Percentiles rank a stretch among this genome's conserved stretches.
Conservation (phyloP, 1,140 invertebrate species). For the Drosophila ercepeae region DNA sequence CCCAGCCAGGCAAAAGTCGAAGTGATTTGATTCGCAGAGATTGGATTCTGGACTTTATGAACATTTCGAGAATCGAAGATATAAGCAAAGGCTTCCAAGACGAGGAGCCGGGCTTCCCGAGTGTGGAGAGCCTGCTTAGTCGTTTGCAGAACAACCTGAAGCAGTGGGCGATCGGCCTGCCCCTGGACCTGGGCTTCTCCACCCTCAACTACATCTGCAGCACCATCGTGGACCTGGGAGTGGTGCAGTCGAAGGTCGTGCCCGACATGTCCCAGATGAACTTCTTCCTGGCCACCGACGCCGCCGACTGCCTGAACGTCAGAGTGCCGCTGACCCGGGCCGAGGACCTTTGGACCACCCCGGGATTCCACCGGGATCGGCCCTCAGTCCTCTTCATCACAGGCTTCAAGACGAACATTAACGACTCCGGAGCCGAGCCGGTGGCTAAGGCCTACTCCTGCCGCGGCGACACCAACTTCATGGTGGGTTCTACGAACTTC, state of each 20-base stretch:
- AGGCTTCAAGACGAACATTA: conserved; percentile 40
- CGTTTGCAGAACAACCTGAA: conserved; percentile 29
- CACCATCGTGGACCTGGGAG: conserved; percentile 22
- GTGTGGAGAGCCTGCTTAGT: conserved; percentile 1
- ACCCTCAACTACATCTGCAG: conserved; percentile 28
- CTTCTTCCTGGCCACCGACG: conserved; percentile 20
- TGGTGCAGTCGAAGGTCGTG: conserved; percentile 11
- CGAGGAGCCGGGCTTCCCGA: not conserved
- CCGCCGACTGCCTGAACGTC: conserved; percentile 28
- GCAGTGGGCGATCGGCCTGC: conserved; percentile 7
- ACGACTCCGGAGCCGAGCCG: conserved; percentile 24
- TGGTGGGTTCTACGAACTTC: conserved; percentile 18
- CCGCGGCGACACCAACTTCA: conserved; percentile 48
- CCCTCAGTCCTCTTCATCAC: conserved; percentile 49
- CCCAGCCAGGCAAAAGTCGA: not conserved
- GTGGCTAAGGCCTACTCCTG: conserved; percentile 50
- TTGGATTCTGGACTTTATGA: not conserved
- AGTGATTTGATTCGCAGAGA: not conserved
- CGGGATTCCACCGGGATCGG: conserved; percentile 15
- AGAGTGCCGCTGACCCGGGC: conserved; percentile 22
- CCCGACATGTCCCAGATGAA: conserved; percentile 36
- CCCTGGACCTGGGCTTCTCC: conserved; percentile 33
- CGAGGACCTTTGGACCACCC: conserved; percentile 12
- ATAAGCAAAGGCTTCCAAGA: not conserved
- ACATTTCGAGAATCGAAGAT: too few species aligned